A percentile compares a stretch with the other conserved stretches of the same genome.
Evolutionary conservation across 2,113 vertebrate species (phyloP).

Genomic region (Phylloscopus trochiloides): DNA sequence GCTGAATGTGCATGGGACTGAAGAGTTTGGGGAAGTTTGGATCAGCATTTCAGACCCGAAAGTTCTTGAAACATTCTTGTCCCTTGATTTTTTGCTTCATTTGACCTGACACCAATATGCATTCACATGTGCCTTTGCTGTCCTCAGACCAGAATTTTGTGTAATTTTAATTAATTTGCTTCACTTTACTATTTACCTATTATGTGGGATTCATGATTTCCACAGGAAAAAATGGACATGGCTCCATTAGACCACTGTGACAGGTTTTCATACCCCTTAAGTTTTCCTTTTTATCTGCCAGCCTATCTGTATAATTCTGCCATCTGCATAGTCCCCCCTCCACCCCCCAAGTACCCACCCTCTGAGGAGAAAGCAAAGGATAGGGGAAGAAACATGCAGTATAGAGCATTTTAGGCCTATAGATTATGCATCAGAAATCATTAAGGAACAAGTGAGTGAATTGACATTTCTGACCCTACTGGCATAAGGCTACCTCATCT

Average conservation of each 20-base stretch:
- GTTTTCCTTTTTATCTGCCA: background rate
- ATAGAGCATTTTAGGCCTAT: background rate
- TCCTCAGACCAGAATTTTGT: background rate
- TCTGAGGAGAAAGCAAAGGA: background rate
- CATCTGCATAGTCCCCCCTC: background rate
- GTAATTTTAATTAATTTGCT: background rate
- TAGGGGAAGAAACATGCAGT: background rate
- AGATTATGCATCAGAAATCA: background rate
- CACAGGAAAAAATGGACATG: background rate
- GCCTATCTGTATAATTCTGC: background rate
- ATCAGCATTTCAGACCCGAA: background rate
- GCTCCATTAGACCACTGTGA: background rate
- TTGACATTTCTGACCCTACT: background rate
- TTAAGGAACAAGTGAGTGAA: background rate
- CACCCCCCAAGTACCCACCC: fast-evolving
- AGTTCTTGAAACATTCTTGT: background rate
- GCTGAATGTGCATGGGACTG: background rate
- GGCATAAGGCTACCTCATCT: background rate
- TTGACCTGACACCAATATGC: background rate
- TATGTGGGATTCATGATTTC: background rate
- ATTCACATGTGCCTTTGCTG: background rate
- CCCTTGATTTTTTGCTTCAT: background rate
- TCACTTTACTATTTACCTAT: background rate
- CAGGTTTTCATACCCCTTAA: background rate
- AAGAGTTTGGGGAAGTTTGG: background rate